A percentile compares a stretch with the other conserved stretches of the same genome.
These are phyloP conservation scores for Telmatochromis bifrenatus DNA, from an alignment of 2,113 vertebrate genomes.

Conservation along the genomic window DNA sequence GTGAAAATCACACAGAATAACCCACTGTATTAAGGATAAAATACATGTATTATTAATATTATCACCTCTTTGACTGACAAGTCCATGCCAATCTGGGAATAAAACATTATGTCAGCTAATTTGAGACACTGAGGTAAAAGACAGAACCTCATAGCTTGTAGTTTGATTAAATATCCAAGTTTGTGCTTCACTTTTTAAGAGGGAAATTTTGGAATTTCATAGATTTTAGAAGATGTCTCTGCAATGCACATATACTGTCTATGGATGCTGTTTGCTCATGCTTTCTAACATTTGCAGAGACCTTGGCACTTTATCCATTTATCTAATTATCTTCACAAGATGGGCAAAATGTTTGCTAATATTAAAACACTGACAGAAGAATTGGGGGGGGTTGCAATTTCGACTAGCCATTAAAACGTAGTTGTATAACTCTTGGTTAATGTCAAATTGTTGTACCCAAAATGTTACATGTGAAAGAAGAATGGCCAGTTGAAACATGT, in stretches of 20 bases:
- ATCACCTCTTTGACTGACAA: neutral
- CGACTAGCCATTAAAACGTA: neutral
- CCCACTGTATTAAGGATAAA: neutral
- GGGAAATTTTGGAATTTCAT: neutral
- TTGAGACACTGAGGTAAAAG: neutral
- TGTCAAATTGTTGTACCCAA: neutral
- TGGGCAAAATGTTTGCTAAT: neutral
- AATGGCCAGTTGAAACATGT: neutral
- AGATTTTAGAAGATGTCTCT: neutral
- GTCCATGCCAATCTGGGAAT: neutral
- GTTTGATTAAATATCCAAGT: neutral
- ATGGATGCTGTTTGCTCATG: neutral
- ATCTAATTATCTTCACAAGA: neutral
- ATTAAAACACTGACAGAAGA: neutral
- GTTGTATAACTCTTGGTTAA: neutral
- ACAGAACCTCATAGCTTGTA: neutral
- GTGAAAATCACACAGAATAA: neutral
- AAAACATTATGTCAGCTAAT: neutral
- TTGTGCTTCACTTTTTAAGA: neutral
- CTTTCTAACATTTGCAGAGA: neutral
- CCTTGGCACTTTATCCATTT: neutral
- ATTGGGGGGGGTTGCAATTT: neutral
- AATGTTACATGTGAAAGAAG: neutral
- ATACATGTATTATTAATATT: neutral
- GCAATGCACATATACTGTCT: neutral